Percentiles rank a stretch among this genome's conserved stretches.
These are phyloP conservation scores for Catamblyrhynchus diadema DNA, from an alignment of 2,797 vertebrate species.

Conservation along the genomic window DNA sequence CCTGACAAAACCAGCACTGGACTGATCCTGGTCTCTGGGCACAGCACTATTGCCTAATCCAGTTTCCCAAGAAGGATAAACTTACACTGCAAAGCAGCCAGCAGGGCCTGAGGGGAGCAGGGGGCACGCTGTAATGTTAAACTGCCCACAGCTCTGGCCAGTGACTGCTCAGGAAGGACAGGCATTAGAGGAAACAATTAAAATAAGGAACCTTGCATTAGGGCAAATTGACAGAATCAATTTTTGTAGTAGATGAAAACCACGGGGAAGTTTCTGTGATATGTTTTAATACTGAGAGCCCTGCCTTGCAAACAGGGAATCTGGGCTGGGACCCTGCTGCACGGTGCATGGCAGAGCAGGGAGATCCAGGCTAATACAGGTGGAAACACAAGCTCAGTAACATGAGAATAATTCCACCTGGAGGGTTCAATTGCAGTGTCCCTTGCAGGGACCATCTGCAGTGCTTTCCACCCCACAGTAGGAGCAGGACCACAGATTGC, in stretches of 20 bases:
- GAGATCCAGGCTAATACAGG: background rate
- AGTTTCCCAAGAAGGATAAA: background rate
- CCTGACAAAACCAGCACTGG: background rate
- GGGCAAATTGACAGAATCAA: background rate
- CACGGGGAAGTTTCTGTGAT: background rate
- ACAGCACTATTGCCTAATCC: background rate
- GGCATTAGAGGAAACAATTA: background rate
- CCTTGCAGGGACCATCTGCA: background rate
- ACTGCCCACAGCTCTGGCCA: background rate
- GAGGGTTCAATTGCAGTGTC: background rate
- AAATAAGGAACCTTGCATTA: background rate
- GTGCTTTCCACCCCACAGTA: background rate
- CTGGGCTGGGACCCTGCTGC: background rate
- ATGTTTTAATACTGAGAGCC: background rate
- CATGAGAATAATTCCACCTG: background rate
- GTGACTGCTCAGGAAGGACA: background rate
- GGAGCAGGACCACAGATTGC: rapidly evolving
- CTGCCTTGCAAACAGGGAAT: background rate
- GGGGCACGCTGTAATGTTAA: no score
- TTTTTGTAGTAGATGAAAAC: background rate
- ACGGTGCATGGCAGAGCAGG: rapidly evolving
- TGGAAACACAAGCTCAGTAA: background rate
- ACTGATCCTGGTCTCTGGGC: background rate
- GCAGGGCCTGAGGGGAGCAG: background rate
- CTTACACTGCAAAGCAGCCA: background rate